A percentile compares a stretch with the other conserved stretches of the same genome.
Conservation (phyloP, 23 tunicate species). For the Ciona savignyi region DNA sequence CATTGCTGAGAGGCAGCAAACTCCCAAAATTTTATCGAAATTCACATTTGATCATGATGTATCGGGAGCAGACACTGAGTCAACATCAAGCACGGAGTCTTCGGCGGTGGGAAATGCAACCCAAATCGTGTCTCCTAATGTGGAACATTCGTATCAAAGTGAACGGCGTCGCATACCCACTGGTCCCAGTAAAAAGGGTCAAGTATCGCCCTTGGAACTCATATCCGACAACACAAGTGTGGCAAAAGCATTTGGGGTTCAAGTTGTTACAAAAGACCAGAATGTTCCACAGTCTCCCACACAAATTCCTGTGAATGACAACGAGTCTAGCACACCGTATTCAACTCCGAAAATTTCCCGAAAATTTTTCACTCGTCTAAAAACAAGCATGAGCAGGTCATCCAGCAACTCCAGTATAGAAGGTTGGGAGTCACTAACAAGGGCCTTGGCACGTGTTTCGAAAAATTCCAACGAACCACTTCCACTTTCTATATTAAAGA, state of each 20-base stretch:
- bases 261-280: conserved; percentile 1
- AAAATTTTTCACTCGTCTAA: conserved; percentile 22
- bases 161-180: not conserved
- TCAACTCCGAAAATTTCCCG: conserved; percentile 12
- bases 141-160: not conserved
- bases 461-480: not conserved
- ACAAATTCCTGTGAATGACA: conserved; percentile 9
- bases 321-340: conserved; percentile 3
- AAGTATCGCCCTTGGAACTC: not conserved
- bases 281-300: too few species aligned
- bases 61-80: conserved; percentile 31
- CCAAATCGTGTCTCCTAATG: too few species aligned
- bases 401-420: conserved; percentile 31
- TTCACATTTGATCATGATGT: conserved; percentile 21
- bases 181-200: not conserved
- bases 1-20: conserved; percentile 26
- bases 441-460: conserved; percentile 57
- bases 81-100: conserved; percentile 33
- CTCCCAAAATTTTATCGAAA: conserved; percentile 7
- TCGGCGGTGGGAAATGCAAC: conserved; percentile 7
- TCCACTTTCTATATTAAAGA: too few species aligned
- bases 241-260: conserved; percentile 14
- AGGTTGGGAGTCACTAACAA: conserved; percentile 73
- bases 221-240: conserved; percentile 41
- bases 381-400: conserved; percentile 15